These are phyloP conservation scores for Azemiops feae DNA, from an alignment of 2,113 vertebrate species.

Conservation along the genomic window DNA sequence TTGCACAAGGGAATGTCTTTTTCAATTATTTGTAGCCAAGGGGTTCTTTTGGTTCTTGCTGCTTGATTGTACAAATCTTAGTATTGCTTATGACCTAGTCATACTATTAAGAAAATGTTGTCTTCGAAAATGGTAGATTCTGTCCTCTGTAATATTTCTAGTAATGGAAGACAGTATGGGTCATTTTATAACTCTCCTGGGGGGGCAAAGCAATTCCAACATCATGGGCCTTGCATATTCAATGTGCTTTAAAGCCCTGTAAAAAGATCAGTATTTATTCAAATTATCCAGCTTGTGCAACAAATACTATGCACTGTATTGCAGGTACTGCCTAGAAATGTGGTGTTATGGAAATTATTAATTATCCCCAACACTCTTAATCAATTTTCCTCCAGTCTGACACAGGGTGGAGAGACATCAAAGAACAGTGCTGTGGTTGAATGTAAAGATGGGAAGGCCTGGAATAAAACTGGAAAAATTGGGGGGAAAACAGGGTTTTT, in stretches of 20 bases:
- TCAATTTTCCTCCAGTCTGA: background rate
- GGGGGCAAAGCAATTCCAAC: constrained; percentile 46
- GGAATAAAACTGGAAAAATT: too few species aligned
- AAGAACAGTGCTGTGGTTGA: too few species aligned
- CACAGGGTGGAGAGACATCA: background rate
- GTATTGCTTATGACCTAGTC: constrained; percentile 25
- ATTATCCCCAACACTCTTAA: constrained; percentile 37
- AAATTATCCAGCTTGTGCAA: constrained; percentile 1
- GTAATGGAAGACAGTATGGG: constrained; percentile 32
- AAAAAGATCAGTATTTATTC: constrained; percentile 54
- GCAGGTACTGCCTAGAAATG: constrained; percentile 39
- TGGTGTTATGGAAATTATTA: constrained; percentile 40
- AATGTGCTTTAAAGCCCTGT: constrained; percentile 30
- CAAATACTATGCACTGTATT: constrained; percentile 16
- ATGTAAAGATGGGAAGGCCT: background rate
- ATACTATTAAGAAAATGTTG: constrained; percentile 29
- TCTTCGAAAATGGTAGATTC: constrained; percentile 29
- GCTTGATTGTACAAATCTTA: background rate
- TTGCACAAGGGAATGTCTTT: background rate
- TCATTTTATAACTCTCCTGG: constrained; percentile 49
- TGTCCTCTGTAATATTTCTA: constrained; percentile 41
- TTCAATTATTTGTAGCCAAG: background rate
- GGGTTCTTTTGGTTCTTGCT: background rate
- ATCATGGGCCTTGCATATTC: constrained; percentile 54
- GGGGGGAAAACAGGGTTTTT: too few species aligned